Percentiles rank a stretch among this genome's conserved stretches.
phyloP scores from a whole-genome alignment of 2,888 invertebrate species.

The Nephrotoma flavescens region DNA sequence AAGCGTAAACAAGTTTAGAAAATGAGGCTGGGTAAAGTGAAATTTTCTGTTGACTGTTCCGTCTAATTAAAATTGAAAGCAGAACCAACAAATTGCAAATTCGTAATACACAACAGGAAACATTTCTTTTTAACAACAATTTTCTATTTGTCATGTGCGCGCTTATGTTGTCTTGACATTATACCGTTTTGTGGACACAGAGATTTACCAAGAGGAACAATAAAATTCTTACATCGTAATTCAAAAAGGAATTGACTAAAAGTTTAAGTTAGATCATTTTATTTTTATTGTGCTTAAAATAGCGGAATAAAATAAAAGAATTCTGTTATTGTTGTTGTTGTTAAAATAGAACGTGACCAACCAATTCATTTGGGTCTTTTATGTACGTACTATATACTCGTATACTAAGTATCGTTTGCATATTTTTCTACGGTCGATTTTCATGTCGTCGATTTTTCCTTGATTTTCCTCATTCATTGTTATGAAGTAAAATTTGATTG shows the following conservation, averaged over 20 bases:
- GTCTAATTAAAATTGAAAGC: not conserved
- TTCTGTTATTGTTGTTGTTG: not conserved
- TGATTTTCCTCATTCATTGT: no score
- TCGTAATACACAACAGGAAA: not conserved
- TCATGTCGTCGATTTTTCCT: not conserved
- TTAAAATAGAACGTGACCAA: not conserved
- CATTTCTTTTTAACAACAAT: not conserved
- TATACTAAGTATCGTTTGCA: not conserved
- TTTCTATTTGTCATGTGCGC: not conserved
- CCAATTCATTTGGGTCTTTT: not conserved
- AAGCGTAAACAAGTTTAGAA: no score
- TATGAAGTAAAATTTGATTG: not conserved
- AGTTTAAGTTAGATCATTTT: not conserved
- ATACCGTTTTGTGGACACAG: not conserved
- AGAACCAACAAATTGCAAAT: not conserved
- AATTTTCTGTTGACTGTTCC: not conserved
- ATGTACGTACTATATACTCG: not conserved
- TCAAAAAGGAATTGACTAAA: not conserved
- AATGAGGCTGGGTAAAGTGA: not conserved
- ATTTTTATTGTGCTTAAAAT: not conserved
- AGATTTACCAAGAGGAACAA: not conserved
- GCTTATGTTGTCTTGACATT: not conserved
- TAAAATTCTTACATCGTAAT: not conserved
- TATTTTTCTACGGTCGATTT: not conserved
- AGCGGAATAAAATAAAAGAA: not conserved